A percentile compares a stretch with the other conserved stretches of the same genome.
These are phyloP conservation scores for Indicator indicator DNA, from an alignment of 2,113 vertebrate species.

Conservation along the genomic window DNA sequence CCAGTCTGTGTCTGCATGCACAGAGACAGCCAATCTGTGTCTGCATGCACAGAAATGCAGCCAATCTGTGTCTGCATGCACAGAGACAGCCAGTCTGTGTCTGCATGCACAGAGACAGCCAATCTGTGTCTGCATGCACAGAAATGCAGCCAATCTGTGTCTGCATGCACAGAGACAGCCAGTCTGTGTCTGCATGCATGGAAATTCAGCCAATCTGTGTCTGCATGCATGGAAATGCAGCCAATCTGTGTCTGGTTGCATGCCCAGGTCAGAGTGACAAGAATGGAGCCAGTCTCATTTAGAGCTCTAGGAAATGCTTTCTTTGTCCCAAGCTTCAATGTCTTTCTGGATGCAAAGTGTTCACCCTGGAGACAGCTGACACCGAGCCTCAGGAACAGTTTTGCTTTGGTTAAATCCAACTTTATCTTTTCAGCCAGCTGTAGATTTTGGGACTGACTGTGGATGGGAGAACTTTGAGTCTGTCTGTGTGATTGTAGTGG, in stretches of 20 bases:
- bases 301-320: constrained; percentile 14
- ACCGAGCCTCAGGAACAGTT: constrained; percentile 9
- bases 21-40: not conserved
- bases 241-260: not conserved
- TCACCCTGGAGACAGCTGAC: constrained; percentile 1
- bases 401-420: constrained; percentile 17
- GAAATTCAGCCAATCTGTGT: not conserved
- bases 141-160: too few species aligned
- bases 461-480: constrained; percentile 43
- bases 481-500: constrained; percentile 54
- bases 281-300: not conserved
- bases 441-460: constrained; percentile 43
- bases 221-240: not conserved
- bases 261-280: too few species aligned
- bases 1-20: too few species aligned
- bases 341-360: constrained; percentile 22
- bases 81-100: too few species aligned
- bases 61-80: too few species aligned
- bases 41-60: constrained; percentile 10
- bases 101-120: too few species aligned
- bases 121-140: constrained; percentile 31
- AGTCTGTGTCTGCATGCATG: too few species aligned
- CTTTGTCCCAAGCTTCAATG: not conserved
- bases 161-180: too few species aligned
- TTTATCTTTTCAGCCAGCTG: constrained; percentile 54